Conservation (phyloP, 2,797 vertebrate species). For the Myotis daubentonii region DNA sequence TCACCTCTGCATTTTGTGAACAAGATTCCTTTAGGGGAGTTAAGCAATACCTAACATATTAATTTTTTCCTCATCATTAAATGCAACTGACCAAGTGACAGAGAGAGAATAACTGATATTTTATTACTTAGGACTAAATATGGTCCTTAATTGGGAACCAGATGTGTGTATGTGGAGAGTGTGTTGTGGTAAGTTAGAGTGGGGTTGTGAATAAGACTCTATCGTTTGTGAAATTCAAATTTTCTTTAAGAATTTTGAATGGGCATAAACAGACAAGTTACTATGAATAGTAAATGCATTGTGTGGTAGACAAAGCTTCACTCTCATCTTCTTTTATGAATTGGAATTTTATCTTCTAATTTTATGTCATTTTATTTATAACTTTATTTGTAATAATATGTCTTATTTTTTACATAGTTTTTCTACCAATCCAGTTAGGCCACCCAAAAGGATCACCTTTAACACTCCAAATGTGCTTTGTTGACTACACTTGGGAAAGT, state of each 20-base stretch:
- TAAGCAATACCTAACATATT: neutral
- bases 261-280: neutral
- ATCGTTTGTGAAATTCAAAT: neutral
- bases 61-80: neutral
- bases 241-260: conserved; percentile 7
- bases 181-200: neutral
- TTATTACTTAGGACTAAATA: neutral
- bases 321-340: neutral
- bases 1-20: neutral
- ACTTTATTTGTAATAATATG: neutral
- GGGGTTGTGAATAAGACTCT: neutral
- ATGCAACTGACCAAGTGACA: neutral
- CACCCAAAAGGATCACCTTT: conserved; percentile 64
- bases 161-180: neutral
- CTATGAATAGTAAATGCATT: neutral
- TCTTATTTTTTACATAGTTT: conserved; percentile 52
- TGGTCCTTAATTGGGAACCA: neutral
- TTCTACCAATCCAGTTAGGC: conserved; percentile 77
- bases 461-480: conserved; percentile 74
- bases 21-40: neutral
- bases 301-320: neutral
- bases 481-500: conserved; percentile 70
- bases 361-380: neutral
- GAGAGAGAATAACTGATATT: neutral
- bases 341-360: neutral